Base-by-base conservation (phyloP, 2,113 vertebrate species). In the Malaclemys terrapin region DNA sequence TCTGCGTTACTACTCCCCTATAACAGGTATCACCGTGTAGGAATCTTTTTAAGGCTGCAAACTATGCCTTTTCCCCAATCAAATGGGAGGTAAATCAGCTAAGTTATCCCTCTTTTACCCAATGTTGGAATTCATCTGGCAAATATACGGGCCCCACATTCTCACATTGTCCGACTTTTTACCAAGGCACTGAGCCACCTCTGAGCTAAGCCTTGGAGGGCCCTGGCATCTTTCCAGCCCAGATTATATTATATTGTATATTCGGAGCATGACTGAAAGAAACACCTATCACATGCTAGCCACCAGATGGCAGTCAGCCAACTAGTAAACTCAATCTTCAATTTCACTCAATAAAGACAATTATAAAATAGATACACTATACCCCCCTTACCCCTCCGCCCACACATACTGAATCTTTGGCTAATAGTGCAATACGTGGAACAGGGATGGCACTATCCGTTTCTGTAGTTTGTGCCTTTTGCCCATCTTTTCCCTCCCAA, bases 401-500 rank as follows among this genome's bases (percentile, higher is more conserved):
- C 22, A 45, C 16, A 31, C 10, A 54, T 22, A 3, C 0, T 0
- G 49, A 62, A n/a, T 16, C 25, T 8, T 65, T 57, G 62, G 24
- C 31, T 0, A 31, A 0, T 24, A 38, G 42, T 84, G 54, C 83
- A 78, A 38, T 45, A 13, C 31, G 6, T 57, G 27, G 38, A 42
- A 31, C 0, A 0, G 4, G 19, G 2, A 1, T 2, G 3, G 80
- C 6, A 3, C 19, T 6, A 47, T 91, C 59, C 72, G 45, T 45
- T 17, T 25, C 54, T 42, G 72, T 7, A 81, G 27, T 6, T 2
- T 47, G 24, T 4, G 19, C 54, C 88, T 84, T 87, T 4, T 13
- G 38, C 38, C 10, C 4, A 2, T 29, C 31, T 59, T 65, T 35
- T n/a, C 25, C 6, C 5, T 95, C 52, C 72, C 57, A 24, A 13